A percentile compares a stretch with the other conserved stretches of the same genome.
Evolutionary conservation across 2,797 vertebrate species (phyloP).

Genomic region (Silurus lanzhouensis): DNA sequence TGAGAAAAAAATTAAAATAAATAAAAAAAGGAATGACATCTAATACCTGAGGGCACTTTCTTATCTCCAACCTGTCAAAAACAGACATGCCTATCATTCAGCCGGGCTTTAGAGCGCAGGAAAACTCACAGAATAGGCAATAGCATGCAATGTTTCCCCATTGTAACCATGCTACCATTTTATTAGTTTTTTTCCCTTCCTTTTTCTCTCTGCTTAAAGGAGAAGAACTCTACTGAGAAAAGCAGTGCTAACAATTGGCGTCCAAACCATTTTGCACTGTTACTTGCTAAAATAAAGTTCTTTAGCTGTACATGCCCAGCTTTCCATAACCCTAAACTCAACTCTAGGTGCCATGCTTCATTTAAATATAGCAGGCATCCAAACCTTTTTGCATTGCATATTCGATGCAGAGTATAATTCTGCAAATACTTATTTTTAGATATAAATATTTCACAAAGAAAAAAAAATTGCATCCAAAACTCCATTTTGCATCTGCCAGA

Average conservation of each 20-base stretch:
- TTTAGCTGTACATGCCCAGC: background rate
- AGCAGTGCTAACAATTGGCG: slow-evolving; percentile 7
- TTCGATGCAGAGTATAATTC: background rate
- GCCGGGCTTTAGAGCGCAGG: slow-evolving; percentile 73
- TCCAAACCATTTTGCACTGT: slow-evolving; percentile 4
- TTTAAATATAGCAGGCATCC: background rate
- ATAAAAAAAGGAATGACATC: slow-evolving; percentile 80
- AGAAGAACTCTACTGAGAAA: slow-evolving; percentile 33
- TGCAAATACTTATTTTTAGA: background rate
- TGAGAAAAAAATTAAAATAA: slow-evolving; percentile 65
- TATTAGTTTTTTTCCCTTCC: slow-evolving; percentile 34
- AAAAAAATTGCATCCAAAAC: no score
- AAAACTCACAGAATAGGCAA: slow-evolving; percentile 71
- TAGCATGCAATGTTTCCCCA: slow-evolving; percentile 67
- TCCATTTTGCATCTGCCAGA: background rate
- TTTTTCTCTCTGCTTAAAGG: slow-evolving; percentile 32
- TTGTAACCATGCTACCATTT: slow-evolving; percentile 68
- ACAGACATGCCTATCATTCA: slow-evolving; percentile 85
- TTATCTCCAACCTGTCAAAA: slow-evolving; percentile 90
- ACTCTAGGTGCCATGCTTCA: background rate
- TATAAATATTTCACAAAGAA: background rate
- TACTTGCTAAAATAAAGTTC: slow-evolving; percentile 5
- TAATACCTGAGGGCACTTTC: slow-evolving; percentile 86
- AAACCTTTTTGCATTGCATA: background rate
- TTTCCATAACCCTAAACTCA: background rate